A percentile compares a stretch with the other conserved stretches of the same genome.
Conservation (phyloP, 2,888 invertebrate species). For the Phaonia tiefii region DNA sequence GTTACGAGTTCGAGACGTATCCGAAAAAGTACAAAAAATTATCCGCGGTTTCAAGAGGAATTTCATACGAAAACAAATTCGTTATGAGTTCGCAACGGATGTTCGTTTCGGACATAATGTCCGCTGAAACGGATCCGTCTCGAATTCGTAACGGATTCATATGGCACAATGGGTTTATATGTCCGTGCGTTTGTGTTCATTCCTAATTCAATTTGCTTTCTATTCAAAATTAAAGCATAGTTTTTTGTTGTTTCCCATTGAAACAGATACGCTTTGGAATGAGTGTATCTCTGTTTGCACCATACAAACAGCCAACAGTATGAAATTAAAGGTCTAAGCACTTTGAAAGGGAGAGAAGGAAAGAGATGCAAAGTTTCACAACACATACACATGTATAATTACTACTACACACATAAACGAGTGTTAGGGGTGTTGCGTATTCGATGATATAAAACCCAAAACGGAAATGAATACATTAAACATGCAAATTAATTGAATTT, state of each 20-base stretch:
- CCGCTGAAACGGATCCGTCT: no score
- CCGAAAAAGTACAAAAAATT: no score
- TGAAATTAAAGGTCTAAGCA: conserved; percentile 23
- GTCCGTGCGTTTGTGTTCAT: conserved; percentile 5
- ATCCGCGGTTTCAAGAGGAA: no score
- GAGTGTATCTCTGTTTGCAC: background rate
- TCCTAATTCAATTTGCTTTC: conserved; percentile 29
- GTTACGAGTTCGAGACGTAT: no score
- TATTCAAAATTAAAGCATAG: conserved; percentile 20
- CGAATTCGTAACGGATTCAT: no score
- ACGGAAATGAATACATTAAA: conserved; percentile 60
- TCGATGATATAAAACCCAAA: conserved; percentile 21
- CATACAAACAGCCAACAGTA: background rate
- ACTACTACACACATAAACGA: conserved; percentile 1
- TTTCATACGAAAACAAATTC: no score
- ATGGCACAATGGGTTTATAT: background rate
- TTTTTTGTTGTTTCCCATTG: background rate
- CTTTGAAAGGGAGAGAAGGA: background rate
- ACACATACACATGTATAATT: background rate
- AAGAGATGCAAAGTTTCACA: background rate
- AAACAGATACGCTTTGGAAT: no score
- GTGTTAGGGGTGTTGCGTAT: conserved; percentile 9
- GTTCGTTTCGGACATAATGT: no score
- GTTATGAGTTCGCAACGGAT: no score
- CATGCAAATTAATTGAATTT: conserved; percentile 69